These are phyloP conservation scores for Mythimna albipuncta DNA, from an alignment of 2,888 invertebrate genomes.

Conservation along the genomic window DNA sequence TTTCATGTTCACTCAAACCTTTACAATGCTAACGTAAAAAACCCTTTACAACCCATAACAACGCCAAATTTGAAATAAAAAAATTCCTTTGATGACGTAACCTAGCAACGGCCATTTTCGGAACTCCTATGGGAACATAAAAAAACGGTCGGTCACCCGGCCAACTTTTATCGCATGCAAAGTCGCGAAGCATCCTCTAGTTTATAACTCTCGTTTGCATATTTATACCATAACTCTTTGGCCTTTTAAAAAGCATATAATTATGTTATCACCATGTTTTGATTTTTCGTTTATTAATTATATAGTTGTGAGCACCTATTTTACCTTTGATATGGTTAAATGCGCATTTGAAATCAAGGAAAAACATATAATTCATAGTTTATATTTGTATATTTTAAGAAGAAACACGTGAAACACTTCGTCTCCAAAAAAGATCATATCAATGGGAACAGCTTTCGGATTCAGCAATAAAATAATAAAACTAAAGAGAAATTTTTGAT, in stretches of 20 bases:
- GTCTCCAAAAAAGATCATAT: neutral
- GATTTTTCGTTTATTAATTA: slow-evolving; percentile 19
- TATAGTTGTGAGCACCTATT: neutral
- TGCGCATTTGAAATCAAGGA: neutral
- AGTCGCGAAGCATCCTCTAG: slow-evolving; percentile 11
- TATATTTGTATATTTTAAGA: neutral
- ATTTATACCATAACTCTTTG: slow-evolving; percentile 18
- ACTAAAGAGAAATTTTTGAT: neutral
- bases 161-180: slow-evolving; percentile 25
- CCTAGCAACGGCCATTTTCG: slow-evolving; percentile 8
- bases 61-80: slow-evolving; percentile 12
- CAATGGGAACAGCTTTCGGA: neutral
- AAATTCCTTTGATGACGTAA: slow-evolving; percentile 12
- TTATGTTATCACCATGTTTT: slow-evolving; percentile 9
- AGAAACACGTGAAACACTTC: neutral
- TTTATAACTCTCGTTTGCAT: slow-evolving; percentile 15
- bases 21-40: neutral
- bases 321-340: neutral
- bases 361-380: no score
- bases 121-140: slow-evolving; percentile 5
- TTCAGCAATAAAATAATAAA: neutral
- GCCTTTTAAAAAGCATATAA: slow-evolving; percentile 27
- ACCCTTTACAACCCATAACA: neutral
- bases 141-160: slow-evolving; percentile 8
- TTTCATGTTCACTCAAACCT: neutral